Percentiles rank a stretch among this genome's conserved stretches.
phyloP scores from a whole-genome alignment of 2,797 vertebrate species.

The Alcedo atthis region DNA sequence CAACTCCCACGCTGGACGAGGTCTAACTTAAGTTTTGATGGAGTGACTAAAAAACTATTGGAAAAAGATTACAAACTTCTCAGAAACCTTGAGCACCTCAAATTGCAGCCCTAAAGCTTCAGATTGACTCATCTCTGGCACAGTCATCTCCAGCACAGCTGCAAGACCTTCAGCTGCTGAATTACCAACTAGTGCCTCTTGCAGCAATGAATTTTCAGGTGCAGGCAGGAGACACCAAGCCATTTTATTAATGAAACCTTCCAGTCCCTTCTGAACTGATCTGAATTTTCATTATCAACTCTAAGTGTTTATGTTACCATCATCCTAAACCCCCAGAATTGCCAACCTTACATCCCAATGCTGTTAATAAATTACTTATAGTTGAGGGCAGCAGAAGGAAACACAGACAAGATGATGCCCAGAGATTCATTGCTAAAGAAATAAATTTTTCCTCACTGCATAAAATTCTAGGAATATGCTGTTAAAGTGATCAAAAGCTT shows the following conservation, averaged over 20 bases:
- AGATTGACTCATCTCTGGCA: background rate
- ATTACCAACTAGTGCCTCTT: background rate
- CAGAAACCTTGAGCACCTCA: background rate
- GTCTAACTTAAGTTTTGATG: background rate
- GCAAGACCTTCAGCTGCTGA: background rate
- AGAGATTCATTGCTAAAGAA: background rate
- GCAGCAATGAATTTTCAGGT: background rate
- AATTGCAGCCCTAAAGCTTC: background rate
- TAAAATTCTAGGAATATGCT: constrained; percentile 7
- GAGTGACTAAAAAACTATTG: background rate
- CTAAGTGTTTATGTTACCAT: background rate
- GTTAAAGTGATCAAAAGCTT: constrained; percentile 48
- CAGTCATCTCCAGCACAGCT: background rate
- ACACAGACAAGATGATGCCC: background rate
- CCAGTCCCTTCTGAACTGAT: background rate
- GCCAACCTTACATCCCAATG: background rate
- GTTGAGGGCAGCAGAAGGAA: background rate
- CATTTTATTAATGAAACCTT: background rate
- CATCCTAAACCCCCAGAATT: background rate
- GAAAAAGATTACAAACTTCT: background rate
- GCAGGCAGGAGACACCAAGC: background rate
- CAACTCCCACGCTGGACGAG: background rate
- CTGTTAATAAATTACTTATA: background rate
- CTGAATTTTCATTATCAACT: background rate
- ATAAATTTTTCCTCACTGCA: constrained; percentile 7